Percentiles rank a stretch among this genome's conserved stretches.
Evolutionary conservation across 2,113 vertebrate genomes (phyloP).

Genomic region (Rana temporaria): DNA sequence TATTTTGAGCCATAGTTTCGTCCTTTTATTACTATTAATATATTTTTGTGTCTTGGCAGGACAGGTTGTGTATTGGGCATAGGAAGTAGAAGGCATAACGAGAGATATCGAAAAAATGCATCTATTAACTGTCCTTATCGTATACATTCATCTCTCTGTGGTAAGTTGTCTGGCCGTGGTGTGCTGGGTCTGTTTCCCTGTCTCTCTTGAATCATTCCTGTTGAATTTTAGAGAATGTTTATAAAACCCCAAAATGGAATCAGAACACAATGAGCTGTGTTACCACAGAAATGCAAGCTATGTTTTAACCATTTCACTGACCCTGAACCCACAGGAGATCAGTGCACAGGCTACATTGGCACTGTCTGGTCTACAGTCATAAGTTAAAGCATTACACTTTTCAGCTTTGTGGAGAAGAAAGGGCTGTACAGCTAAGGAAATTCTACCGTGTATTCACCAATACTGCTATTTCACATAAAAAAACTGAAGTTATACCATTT

Average conservation of each 20-base stretch:
- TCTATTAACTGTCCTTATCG: slow-evolving; percentile 46
- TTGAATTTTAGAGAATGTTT: slow-evolving; percentile 50
- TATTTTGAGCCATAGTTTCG: neutral
- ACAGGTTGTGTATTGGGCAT: slow-evolving; percentile 8
- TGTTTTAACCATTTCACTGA: slow-evolving; percentile 48
- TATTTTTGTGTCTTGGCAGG: neutral
- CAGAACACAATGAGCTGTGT: slow-evolving; percentile 52
- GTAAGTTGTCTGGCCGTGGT: slow-evolving; percentile 68
- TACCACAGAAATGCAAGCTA: slow-evolving; percentile 51
- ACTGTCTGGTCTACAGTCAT: neutral
- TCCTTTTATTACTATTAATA: slow-evolving; percentile 14
- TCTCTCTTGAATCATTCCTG: slow-evolving; percentile 65
- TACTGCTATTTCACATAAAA: too few relatives aligned
- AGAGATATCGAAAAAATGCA: slow-evolving; percentile 41
- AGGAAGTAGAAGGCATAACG: slow-evolving; percentile 17
- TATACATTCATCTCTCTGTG: slow-evolving; percentile 63
- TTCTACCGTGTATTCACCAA: too few relatives aligned
- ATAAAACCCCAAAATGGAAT: slow-evolving; percentile 48
- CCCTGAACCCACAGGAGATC: slow-evolving; percentile 20
- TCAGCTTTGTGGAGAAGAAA: too few relatives aligned
- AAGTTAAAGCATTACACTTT: too few relatives aligned
- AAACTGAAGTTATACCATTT: too few relatives aligned
- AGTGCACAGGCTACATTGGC: slow-evolving; percentile 14
- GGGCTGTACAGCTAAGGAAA: too few relatives aligned
- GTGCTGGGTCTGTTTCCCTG: slow-evolving; percentile 65